Evolutionary conservation across 2,888 invertebrate genomes (phyloP).

Genomic region (Gnatocerus cornutus): DNA sequence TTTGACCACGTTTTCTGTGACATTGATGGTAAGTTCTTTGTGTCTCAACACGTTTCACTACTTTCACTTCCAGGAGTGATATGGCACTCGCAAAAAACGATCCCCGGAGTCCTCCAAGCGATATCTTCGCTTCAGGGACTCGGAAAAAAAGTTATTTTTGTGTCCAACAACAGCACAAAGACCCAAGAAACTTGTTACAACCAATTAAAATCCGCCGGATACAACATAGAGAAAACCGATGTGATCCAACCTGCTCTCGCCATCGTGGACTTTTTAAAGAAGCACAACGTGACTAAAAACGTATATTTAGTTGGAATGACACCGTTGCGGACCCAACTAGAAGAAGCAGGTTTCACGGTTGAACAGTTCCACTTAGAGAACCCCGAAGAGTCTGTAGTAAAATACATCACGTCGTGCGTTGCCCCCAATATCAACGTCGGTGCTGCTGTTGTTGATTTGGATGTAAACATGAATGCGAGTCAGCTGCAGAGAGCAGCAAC

Average conservation of each 20-base stretch:
- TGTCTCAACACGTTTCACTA: not conserved
- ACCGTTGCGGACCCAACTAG: constrained; percentile 68
- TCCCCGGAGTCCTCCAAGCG: constrained; percentile 71
- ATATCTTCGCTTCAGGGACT: constrained; percentile 70
- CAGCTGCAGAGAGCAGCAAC: constrained; percentile 72
- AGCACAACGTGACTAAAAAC: constrained; percentile 72
- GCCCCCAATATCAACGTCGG: constrained; percentile 72
- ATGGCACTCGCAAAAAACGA: constrained; percentile 66
- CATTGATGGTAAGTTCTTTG: constrained; percentile 50
- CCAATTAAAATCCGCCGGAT: constrained; percentile 50
- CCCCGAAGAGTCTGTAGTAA: constrained; percentile 44
- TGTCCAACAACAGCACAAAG: constrained; percentile 59
- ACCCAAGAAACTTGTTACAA: constrained; percentile 65
- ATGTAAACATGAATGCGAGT: constrained; percentile 72
- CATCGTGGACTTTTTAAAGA: constrained; percentile 74
- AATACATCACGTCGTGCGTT: constrained; percentile 50
- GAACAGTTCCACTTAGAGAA: constrained; percentile 68
- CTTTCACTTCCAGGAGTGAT: constrained; percentile 72
- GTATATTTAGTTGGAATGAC: constrained; percentile 71
- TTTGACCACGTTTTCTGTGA: constrained; percentile 53
- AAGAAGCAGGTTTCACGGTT: constrained; percentile 70
- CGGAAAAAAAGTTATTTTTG: constrained; percentile 70
- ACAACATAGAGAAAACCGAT: constrained; percentile 64
- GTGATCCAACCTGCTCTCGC: constrained; percentile 73
- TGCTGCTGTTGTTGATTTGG: constrained; percentile 76